A percentile compares a stretch with the other conserved stretches of the same genome.
These are phyloP conservation scores for Agrypnia vestita DNA, from an alignment of 1,140 invertebrate species.

Conservation along the genomic window DNA sequence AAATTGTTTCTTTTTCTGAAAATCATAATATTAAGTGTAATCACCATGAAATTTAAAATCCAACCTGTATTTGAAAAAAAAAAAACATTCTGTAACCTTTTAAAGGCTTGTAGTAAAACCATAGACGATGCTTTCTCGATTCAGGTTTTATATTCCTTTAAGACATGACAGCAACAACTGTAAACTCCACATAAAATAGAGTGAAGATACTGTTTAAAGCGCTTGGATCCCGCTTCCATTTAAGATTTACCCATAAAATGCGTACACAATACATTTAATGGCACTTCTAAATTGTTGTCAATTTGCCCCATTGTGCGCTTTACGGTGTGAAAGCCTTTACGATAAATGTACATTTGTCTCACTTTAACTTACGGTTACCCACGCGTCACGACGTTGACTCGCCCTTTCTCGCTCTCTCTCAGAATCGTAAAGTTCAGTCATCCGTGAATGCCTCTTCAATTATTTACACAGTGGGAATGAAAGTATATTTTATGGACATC, in stretches of 20 bases:
- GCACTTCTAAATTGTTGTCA: slow-evolving; percentile 56
- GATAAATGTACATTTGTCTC: slow-evolving; percentile 11
- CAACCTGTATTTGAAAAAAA: too few species aligned
- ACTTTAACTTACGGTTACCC: not conserved
- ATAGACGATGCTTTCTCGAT: too few species aligned
- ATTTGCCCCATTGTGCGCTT: slow-evolving; percentile 47
- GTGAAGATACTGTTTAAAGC: not conserved
- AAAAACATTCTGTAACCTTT: too few species aligned
- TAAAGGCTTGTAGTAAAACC: too few species aligned
- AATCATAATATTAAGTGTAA: too few species aligned
- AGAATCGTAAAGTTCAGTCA: slow-evolving; percentile 17
- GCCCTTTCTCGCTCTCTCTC: not conserved
- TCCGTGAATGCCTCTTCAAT: slow-evolving; percentile 20
- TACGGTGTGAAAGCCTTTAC: not conserved
- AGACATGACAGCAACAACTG: too few species aligned
- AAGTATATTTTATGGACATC: not conserved
- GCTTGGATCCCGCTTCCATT: slow-evolving; percentile 43
- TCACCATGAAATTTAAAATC: too few species aligned
- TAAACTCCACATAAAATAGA: not conserved
- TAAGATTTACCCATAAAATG: slow-evolving; percentile 52
- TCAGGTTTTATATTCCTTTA: too few species aligned
- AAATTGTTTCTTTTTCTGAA: too few species aligned
- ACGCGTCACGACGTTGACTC: not conserved
- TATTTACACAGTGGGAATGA: slow-evolving; percentile 30
- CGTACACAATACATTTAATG: slow-evolving; percentile 53